Conservation (phyloP, 2,888 invertebrate genomes). For the Drosophila mercatorum region DNA sequence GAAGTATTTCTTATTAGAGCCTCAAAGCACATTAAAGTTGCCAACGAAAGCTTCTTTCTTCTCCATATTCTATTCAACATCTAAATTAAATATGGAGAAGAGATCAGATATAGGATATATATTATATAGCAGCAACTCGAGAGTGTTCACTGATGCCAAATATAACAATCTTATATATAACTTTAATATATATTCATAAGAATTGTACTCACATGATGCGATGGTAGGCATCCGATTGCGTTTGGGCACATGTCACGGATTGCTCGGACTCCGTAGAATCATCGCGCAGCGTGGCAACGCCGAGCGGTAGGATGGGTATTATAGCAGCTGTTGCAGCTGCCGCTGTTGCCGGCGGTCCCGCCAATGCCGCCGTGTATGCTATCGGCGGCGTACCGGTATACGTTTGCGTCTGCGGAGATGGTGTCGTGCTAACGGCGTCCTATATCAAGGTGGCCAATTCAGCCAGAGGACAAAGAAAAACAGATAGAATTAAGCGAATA, state of each 20-base stretch:
- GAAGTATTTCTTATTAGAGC: neutral
- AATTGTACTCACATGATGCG: constrained; percentile 83
- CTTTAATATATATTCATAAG: neutral
- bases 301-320: constrained; percentile 84
- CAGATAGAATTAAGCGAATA: neutral
- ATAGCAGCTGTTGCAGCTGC: constrained; percentile 85
- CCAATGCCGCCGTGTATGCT: constrained; percentile 83
- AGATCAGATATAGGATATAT: no score
- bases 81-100: no score
- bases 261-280: constrained; percentile 85
- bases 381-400: constrained; percentile 76
- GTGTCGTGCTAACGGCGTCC: constrained; percentile 84
- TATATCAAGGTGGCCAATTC: constrained; percentile 25
- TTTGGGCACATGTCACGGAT: constrained; percentile 84
- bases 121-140: neutral
- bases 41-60: no score
- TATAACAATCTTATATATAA: no score
- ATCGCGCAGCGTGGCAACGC: constrained; percentile 85
- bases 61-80: no score
- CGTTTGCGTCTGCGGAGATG: constrained; percentile 82
- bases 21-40: neutral
- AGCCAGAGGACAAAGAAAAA: constrained; percentile 12
- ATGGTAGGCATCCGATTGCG: constrained; percentile 84
- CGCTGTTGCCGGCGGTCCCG: constrained; percentile 85
- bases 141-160: neutral